Conservation (phyloP, 92 coral and sea anemone species). For the Montipora capitata region DNA sequence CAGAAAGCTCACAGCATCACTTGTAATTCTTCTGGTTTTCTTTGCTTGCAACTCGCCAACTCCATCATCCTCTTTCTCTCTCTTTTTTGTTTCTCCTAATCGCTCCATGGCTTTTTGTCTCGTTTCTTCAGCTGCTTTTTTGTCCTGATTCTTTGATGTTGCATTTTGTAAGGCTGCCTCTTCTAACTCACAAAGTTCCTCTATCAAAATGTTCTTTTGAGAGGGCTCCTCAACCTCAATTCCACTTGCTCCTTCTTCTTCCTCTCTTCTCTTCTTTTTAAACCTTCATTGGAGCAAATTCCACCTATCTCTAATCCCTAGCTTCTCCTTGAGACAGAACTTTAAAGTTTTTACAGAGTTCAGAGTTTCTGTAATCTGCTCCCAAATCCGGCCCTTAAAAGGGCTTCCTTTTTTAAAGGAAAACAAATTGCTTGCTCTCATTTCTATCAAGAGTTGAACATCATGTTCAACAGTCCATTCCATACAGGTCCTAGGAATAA, state of each 20-base stretch:
- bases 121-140: constrained; percentile 58
- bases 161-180: constrained; percentile 23
- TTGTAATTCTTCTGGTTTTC: constrained; percentile 52
- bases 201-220: constrained; percentile 39
- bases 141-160: constrained; percentile 27
- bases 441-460: constrained; percentile 36
- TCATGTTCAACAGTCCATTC: constrained; percentile 61
- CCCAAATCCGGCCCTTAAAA: constrained; percentile 54
- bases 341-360: constrained; percentile 34
- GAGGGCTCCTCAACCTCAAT: constrained; percentile 58
- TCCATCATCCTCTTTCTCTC: constrained; percentile 26
- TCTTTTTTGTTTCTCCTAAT: constrained; percentile 37
- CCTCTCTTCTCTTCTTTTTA: constrained; percentile 49
- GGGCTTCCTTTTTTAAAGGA: constrained; percentile 54
- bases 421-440: constrained; percentile 48
- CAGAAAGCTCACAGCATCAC: constrained; percentile 47
- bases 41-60: constrained; percentile 17
- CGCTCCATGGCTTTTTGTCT: constrained; percentile 60
- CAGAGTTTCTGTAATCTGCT: constrained; percentile 54
- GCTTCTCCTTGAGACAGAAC: constrained; percentile 55
- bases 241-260: constrained; percentile 57
- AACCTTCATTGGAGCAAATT: constrained; percentile 40
- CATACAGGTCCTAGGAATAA: not conserved
- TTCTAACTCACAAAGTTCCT: constrained; percentile 46
- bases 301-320: constrained; percentile 54